These are phyloP conservation scores for Phengaris arion DNA, from an alignment of 2,888 invertebrate genomes.

Conservation along the genomic window DNA sequence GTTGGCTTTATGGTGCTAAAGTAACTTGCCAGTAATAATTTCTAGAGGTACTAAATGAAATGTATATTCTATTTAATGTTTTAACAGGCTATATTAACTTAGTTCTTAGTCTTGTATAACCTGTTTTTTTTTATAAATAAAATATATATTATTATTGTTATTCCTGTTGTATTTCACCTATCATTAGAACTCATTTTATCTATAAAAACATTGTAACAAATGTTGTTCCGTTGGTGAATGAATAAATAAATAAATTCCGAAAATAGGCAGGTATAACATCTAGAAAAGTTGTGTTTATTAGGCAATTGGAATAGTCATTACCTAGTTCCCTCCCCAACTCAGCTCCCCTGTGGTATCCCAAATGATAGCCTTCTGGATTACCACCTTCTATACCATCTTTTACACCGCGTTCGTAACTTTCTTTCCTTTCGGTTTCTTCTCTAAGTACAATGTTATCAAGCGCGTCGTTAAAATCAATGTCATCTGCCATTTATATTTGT, in stretches of 20 bases:
- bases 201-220: too few relatives aligned
- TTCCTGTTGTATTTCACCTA: too few relatives aligned
- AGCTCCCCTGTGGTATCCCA: constrained; percentile 88
- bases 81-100: too few relatives aligned
- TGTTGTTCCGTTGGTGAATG: too few relatives aligned
- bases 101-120: too few relatives aligned
- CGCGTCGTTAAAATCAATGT: constrained; percentile 85
- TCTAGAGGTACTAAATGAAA: neutral
- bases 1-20: neutral
- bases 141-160: too few relatives aligned
- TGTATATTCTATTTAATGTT: neutral
- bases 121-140: too few relatives aligned
- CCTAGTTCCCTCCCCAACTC: constrained; percentile 86
- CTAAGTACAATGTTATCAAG: constrained; percentile 85
- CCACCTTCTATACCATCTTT: constrained; percentile 81
- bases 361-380: constrained; percentile 84
- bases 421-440: constrained; percentile 82
- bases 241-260: too few relatives aligned
- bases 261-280: too few relatives aligned
- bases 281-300: too few relatives aligned
- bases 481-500: constrained; percentile 60
- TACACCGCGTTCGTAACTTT: constrained; percentile 85
- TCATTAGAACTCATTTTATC: too few relatives aligned
- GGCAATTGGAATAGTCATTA: constrained; percentile 38
- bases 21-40: neutral